Evolutionary conservation across 2,797 vertebrate genomes (phyloP).

Genomic region (Dermochelys coriacea): DNA sequence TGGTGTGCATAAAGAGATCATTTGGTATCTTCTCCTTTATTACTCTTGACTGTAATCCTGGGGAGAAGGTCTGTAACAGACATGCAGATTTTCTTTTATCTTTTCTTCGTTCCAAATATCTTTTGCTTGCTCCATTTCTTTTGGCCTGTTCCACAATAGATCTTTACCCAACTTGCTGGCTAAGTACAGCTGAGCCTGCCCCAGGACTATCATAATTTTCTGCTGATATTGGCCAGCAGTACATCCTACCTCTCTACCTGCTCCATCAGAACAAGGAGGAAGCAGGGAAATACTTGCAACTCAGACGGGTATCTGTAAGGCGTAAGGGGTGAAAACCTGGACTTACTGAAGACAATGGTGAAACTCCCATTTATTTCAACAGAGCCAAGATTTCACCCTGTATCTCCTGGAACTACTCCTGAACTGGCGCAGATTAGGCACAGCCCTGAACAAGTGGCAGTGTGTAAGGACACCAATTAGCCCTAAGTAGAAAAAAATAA

Average conservation of each 20-base stretch:
- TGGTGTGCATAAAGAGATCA: not conserved
- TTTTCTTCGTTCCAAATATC: not conserved
- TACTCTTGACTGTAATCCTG: not conserved
- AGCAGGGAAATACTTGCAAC: not conserved
- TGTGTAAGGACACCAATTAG: not conserved
- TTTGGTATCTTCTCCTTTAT: not conserved
- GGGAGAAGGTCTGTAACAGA: not conserved
- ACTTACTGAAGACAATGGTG: not conserved
- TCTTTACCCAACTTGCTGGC: not conserved
- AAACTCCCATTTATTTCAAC: not conserved
- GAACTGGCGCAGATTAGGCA: too few species aligned
- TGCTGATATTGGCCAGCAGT: not conserved
- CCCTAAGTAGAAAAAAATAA: conserved; percentile 13
- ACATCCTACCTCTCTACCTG: not conserved
- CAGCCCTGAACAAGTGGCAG: too few species aligned
- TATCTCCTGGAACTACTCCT: not conserved
- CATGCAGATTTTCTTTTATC: not conserved
- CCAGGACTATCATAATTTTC: accelerated
- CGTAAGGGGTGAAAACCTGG: not conserved
- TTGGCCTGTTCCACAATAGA: not conserved
- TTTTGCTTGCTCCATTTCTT: not conserved
- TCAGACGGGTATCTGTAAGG: not conserved
- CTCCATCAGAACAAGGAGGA: accelerated
- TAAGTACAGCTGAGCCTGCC: not conserved
- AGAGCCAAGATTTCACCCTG: accelerated